Base-by-base conservation (phyloP, 2,113 vertebrate genomes). In the Chaenogobius annularis region DNA sequence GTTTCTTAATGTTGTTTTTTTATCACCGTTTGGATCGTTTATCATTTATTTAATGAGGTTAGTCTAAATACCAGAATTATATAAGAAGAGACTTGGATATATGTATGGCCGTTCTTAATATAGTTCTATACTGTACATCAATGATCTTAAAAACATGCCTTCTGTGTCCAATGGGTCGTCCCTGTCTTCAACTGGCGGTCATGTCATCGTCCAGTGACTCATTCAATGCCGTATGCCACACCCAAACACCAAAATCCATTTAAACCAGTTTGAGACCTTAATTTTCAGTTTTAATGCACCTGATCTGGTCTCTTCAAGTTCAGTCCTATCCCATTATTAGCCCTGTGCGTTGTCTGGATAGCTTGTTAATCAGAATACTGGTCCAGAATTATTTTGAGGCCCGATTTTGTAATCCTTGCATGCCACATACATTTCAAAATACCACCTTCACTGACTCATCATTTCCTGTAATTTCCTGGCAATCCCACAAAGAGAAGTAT, bases 201-300 rank as follows among this genome's bases (percentile, higher is more conserved):
- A 78, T 74, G 75, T 22, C 64, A 79, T 72, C 68, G 76, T 73
- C 37, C 40, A 58, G 80, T 87, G 86, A 90, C 73, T 86, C 80
- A 82, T 15, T 72, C 40, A 58, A 66, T 65, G 43, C 72, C 64
- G 20, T 37, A 35, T 0, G 55, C 77, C 87, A 80, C 85, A 86
- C 87, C 83, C 88, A 74, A 31, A 61, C 43, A 66, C 75, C 82
- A 56, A 61, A 80, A 79, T 82, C 73, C 76, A 81, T 62, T 77
- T 37, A 65, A 85, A 77, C 74, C 66, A 70, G 75, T 68, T 71
- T 80, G 59, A 44, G 73, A 77, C 73, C 66, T 55, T 59, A 61
- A 77, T 59, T 26, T 26, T 23, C 14, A 26, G 55, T 61, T 72
- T 3, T 9, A 46, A 76, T 79, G 69, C 84, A 85, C 73, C 74